A percentile compares a stretch with the other conserved stretches of the same genome.
Evolutionary conservation across 2,888 invertebrate species (phyloP).

Genomic region (Matsumyia berberina): DNA sequence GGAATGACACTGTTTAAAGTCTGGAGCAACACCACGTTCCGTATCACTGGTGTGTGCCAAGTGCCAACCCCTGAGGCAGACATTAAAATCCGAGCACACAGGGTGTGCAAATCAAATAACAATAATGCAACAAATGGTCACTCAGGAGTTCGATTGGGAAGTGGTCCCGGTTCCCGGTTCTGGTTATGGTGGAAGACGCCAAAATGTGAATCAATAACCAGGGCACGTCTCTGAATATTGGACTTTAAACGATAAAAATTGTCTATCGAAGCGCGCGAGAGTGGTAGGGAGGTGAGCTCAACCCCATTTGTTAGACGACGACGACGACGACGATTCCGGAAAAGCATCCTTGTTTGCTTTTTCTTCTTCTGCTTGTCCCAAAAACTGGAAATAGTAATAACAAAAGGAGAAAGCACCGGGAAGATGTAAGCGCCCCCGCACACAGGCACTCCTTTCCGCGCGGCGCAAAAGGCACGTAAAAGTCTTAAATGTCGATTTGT

Average conservation of each 20-base stretch:
- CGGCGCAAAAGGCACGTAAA: conserved; percentile 54
- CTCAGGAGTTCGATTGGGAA: conserved; percentile 24
- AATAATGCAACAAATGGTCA: conserved; percentile 74
- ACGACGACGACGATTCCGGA: not conserved
- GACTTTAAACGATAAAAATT: conserved; percentile 76
- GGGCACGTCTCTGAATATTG: conserved; percentile 70
- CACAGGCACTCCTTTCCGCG: conserved; percentile 13
- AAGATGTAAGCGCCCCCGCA: not conserved
- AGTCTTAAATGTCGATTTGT: conserved; percentile 76
- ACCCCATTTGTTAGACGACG: conserved; percentile 56
- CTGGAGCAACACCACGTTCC: not conserved
- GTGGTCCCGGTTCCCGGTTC: conserved; percentile 9
- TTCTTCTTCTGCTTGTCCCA: not conserved
- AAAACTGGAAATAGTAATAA: conserved; percentile 68
- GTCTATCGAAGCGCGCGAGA: conserved; percentile 50
- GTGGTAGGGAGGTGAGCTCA: no score
- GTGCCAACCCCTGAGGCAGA: conserved; percentile 13
- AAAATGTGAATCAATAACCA: conserved; percentile 52
- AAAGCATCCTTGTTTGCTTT: conserved; percentile 30
- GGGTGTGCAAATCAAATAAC: conserved; percentile 63
- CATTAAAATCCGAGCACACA: conserved; percentile 62
- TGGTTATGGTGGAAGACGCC: not conserved
- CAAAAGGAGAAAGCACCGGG: conserved; percentile 24
- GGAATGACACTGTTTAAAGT: not conserved
- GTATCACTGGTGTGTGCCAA: not conserved